phyloP scores from a whole-genome alignment of 1,140 invertebrate species.

The Dinoponera quadriceps region DNA sequence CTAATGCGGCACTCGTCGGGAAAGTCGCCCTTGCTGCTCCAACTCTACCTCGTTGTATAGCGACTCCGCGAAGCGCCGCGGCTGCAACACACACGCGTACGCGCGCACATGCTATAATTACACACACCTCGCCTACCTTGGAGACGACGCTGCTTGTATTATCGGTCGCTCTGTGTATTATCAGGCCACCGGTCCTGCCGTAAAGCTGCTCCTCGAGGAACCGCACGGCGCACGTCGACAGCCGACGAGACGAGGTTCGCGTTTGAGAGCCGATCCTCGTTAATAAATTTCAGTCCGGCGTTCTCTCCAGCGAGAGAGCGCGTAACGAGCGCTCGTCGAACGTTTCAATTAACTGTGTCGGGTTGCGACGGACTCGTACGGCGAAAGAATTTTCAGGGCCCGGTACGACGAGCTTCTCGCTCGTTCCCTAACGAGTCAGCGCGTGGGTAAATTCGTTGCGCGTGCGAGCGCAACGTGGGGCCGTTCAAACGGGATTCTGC shows the following conservation, averaged over 20 bases:
- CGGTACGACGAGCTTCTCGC: too few species aligned
- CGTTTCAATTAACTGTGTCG: too few species aligned
- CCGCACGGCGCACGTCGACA: slow-evolving; percentile 21
- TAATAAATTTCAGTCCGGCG: background rate
- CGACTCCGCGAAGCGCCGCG: slow-evolving; percentile 89
- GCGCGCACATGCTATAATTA: slow-evolving; percentile 64
- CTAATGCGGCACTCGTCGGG: slow-evolving; percentile 89
- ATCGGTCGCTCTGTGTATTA: background rate
- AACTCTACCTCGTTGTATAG: slow-evolving; percentile 89
- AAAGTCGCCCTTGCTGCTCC: slow-evolving; percentile 88
- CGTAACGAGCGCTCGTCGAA: too few species aligned
- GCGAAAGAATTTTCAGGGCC: too few species aligned
- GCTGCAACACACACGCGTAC: slow-evolving; percentile 81
- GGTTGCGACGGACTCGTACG: too few species aligned
- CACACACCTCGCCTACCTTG: slow-evolving; percentile 44
- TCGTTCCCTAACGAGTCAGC: too few species aligned
- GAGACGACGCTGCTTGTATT: slow-evolving; percentile 4
- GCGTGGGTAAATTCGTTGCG: too few species aligned
- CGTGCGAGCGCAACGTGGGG: too few species aligned
- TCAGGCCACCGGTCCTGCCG: slow-evolving; percentile 32
- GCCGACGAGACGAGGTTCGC: slow-evolving; percentile 60
- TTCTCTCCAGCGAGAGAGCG: background rate
- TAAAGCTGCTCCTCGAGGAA: slow-evolving; percentile 36
- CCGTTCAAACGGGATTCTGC: background rate
- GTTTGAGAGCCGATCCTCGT: background rate